These are phyloP conservation scores for Trachelipus rathkii DNA, from an alignment of 1,140 invertebrate genomes.

Conservation along the genomic window DNA sequence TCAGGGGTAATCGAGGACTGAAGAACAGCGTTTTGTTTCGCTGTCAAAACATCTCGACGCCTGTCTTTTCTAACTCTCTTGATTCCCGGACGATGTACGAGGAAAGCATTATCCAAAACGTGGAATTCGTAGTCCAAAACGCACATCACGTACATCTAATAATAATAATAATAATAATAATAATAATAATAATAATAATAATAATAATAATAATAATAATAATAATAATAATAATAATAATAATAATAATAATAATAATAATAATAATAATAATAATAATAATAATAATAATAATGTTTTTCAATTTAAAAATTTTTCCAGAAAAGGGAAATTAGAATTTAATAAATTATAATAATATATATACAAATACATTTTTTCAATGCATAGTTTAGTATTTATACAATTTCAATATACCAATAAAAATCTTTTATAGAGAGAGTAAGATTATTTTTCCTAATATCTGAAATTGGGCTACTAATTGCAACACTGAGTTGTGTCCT, in stretches of 20 bases:
- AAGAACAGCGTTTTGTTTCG: constrained; percentile 72
- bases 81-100: constrained; percentile 75
- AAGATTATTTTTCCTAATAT: too few relatives aligned
- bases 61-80: constrained; percentile 53
- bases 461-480: too few relatives aligned
- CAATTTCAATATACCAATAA: too few relatives aligned
- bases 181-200: constrained; percentile 21
- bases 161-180: constrained; percentile 8
- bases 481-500: too few relatives aligned
- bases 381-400: too few relatives aligned
- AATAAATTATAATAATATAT: too few relatives aligned
- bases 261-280: constrained; percentile 21
- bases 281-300: constrained; percentile 8
- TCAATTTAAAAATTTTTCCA: too few relatives aligned
- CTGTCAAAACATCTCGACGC: constrained; percentile 66
- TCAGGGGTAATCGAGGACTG: constrained; percentile 52
- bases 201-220: not conserved
- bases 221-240: constrained; percentile 21
- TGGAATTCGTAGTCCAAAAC: constrained; percentile 83
- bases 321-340: too few relatives aligned
- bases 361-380: too few relatives aligned
- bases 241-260: constrained; percentile 8
- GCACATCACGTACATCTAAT: constrained; percentile 77
- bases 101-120: constrained; percentile 81
- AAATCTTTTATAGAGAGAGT: too few relatives aligned